A percentile compares a stretch with the other conserved stretches of the same genome.
These are phyloP conservation scores for Abscondita cerata DNA, from an alignment of 2,888 invertebrate genomes.

Conservation along the genomic window DNA sequence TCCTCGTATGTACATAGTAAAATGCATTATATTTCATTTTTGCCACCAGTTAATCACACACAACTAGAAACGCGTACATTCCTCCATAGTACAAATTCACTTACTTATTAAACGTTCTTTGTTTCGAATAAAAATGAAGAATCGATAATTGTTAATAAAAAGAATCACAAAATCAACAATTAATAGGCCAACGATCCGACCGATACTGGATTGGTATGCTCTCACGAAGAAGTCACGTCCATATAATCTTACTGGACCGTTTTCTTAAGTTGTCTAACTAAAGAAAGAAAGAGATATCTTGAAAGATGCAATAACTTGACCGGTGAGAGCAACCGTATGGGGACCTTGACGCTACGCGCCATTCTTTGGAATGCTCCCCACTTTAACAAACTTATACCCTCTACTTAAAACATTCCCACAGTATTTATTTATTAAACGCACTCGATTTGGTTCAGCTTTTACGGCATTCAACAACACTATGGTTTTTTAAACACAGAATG, in stretches of 20 bases:
- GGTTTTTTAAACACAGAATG: too few species aligned
- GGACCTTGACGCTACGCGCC: slow-evolving; percentile 34
- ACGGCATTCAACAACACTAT: too few species aligned
- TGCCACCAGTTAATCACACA: too few species aligned
- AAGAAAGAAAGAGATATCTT: slow-evolving; percentile 20
- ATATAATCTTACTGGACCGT: slow-evolving; percentile 31
- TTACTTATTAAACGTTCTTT: neutral
- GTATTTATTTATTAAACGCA: neutral
- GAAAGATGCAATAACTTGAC: slow-evolving; percentile 30
- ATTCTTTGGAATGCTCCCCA: slow-evolving; percentile 34
- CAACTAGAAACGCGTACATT: neutral
- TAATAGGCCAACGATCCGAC: slow-evolving; percentile 27
- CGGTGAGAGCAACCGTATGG: slow-evolving; percentile 33
- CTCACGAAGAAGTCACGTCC: slow-evolving; percentile 36
- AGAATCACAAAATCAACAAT: slow-evolving; percentile 14
- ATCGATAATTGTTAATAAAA: slow-evolving; percentile 16
- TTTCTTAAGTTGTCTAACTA: slow-evolving; percentile 8
- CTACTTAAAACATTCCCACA: slow-evolving; percentile 1
- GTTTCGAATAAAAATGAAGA: neutral
- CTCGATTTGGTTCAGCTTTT: too few species aligned
- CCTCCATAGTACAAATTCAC: neutral
- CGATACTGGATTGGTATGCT: slow-evolving; percentile 23
- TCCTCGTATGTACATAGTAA: too few species aligned
- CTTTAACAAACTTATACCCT: slow-evolving; percentile 16
- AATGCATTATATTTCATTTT: too few species aligned